Evolutionary conservation across 2,797 vertebrate genomes (phyloP), one percentile per base, ranked within the genome.

Genomic region (Chelidonichthys spinosus): DNA sequence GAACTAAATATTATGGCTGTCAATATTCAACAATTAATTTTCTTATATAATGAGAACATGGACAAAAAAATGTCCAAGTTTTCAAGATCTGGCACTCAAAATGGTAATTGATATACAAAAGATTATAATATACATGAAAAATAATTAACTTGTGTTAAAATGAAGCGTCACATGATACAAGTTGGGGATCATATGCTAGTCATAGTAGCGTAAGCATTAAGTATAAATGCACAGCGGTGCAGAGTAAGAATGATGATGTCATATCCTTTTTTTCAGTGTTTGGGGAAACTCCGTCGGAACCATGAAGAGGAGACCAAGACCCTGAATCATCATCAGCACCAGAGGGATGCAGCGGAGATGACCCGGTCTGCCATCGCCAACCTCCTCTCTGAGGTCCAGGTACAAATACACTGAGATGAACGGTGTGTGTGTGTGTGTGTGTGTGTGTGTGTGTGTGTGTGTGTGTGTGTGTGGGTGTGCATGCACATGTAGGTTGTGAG

Each of bases 341-440:
- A 88, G 75, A 82, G 60, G 52, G 82, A 75, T 6, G 42, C 46
- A 14, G 84, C 90, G 70, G 89, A 86, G 58, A 78, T 72, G 55
- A 87, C 83, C 3, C 81, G 63, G 13, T 54, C 78, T 17, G 65
- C 79, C 32, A 70, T 95, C 1, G 33, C 66, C 59, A 90, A 87
- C 74, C 91, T 95, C 13, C 91, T 94, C 49, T 87, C 87, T 42
- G 89, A 90, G 9, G 89, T 95, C 63, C 94, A 94, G 94, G 94
- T 95, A 87, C 6, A 32, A 35, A 67, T 10, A 17, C 42, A 17
- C 5, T 14, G 1, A 60, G 13, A 33, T 50, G 0, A 15, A 4
- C 40, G 35, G 11, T 36, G 44, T 46, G 14, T 36, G 59, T 37
- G 36, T 43, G 13, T 11, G 15, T 35, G 35, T 25, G 15, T 35